Evolutionary conservation across 1,140 invertebrate genomes (phyloP).

Genomic region (Calycopis cecrops): DNA sequence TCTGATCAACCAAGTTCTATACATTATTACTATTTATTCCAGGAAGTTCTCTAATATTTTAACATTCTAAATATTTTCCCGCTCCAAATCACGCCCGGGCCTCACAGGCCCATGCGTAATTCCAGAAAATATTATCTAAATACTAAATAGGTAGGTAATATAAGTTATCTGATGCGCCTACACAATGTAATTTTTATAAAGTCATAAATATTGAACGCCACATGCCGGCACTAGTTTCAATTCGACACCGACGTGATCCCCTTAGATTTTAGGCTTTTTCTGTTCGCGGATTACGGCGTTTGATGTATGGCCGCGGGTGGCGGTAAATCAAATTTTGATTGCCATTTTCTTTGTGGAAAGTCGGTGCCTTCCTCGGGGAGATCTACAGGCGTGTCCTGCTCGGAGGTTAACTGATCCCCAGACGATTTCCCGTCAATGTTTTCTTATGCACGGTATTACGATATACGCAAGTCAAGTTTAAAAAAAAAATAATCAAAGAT

Average conservation of each 20-base stretch:
- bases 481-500: neutral
- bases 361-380: constrained; percentile 12
- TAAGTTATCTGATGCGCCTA: neutral
- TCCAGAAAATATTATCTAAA: no score
- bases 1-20: no score
- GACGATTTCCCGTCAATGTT: constrained; percentile 14
- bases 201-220: constrained; percentile 63
- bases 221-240: constrained; percentile 61
- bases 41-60: no score
- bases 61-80: no score
- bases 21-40: no score
- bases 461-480: neutral
- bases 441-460: neutral
- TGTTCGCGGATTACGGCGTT: constrained; percentile 62
- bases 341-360: constrained; percentile 28
- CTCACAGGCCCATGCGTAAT: no score
- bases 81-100: no score
- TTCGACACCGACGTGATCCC: constrained; percentile 55
- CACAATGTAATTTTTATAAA: constrained; percentile 34
- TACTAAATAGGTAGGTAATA: no score
- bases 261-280: constrained; percentile 60
- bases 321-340: constrained; percentile 75
- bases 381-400: constrained; percentile 9
- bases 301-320: constrained; percentile 70
- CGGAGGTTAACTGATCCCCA: constrained; percentile 13